These are phyloP conservation scores for Rhinoraja longicauda DNA, from an alignment of 2,797 vertebrate species.

Conservation along the genomic window DNA sequence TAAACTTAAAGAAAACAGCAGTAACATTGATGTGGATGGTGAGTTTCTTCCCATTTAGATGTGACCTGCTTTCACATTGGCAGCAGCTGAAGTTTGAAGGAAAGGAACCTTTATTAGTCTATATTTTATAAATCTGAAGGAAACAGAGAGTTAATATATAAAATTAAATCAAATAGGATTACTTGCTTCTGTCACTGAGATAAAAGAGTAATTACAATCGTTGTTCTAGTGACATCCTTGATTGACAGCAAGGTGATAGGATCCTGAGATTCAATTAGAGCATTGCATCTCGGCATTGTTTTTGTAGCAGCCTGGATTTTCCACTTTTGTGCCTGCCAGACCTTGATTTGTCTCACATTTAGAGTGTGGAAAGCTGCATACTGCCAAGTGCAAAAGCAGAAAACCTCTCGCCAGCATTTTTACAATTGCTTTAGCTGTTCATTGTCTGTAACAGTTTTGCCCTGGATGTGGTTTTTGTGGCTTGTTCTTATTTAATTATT, in stretches of 20 bases:
- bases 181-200: background rate
- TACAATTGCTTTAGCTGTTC: background rate
- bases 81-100: background rate
- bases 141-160: background rate
- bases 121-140: background rate
- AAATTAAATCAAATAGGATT: background rate
- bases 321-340: background rate
- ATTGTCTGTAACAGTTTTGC: slow-evolving; percentile 3
- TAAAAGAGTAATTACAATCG: background rate
- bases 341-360: background rate
- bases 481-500: background rate
- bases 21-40: background rate
- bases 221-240: background rate
- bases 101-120: background rate
- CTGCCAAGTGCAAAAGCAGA: slow-evolving; percentile 14
- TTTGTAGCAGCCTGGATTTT: slow-evolving; percentile 17
- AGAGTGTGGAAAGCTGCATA: slow-evolving; percentile 9
- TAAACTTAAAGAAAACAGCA: background rate
- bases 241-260: background rate
- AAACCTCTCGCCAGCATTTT: background rate
- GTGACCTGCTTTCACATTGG: background rate
- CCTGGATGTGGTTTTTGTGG: background rate
- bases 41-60: background rate
- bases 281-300: background rate
- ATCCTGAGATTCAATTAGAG: background rate